Conservation (phyloP, 2,113 vertebrate genomes). For the Apteryx owenii region DNA sequence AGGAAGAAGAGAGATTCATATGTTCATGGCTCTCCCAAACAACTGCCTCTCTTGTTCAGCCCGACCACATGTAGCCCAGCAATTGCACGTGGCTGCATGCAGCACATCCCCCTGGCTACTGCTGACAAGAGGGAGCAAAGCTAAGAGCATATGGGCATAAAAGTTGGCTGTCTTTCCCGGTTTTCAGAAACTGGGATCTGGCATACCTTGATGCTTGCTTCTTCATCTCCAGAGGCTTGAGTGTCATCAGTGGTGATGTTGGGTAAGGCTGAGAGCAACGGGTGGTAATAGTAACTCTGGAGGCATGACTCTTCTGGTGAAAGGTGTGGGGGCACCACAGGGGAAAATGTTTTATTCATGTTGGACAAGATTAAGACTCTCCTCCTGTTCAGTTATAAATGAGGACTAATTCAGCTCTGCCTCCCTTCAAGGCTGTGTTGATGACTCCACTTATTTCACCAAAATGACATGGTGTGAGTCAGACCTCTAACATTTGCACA, state of each 20-base stretch:
- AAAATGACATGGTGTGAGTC: neutral
- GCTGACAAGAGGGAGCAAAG: too few relatives aligned
- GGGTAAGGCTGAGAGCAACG: rapidly evolving
- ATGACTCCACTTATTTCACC: neutral
- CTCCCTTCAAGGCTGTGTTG: neutral
- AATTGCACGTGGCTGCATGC: neutral
- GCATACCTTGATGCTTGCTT: neutral
- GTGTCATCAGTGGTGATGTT: neutral
- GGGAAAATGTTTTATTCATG: neutral
- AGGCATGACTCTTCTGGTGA: neutral
- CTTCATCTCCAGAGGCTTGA: neutral
- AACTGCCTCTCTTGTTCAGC: neutral
- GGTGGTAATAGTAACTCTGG: rapidly evolving
- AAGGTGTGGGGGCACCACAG: neutral
- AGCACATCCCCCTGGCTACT: neutral
- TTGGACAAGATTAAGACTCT: neutral
- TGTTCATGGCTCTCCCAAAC: too few relatives aligned
- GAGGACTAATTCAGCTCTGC: neutral
- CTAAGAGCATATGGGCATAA: too few relatives aligned
- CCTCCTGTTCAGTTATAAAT: neutral
- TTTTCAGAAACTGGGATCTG: neutral
- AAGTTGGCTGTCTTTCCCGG: too few relatives aligned
- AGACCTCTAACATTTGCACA: neutral
- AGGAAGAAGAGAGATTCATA: neutral
- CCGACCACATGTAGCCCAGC: neutral